Base-by-base conservation (phyloP, 30 jellyfish, hydroid and myxozoan genomes). In the Euphysa ruthae region DNA sequence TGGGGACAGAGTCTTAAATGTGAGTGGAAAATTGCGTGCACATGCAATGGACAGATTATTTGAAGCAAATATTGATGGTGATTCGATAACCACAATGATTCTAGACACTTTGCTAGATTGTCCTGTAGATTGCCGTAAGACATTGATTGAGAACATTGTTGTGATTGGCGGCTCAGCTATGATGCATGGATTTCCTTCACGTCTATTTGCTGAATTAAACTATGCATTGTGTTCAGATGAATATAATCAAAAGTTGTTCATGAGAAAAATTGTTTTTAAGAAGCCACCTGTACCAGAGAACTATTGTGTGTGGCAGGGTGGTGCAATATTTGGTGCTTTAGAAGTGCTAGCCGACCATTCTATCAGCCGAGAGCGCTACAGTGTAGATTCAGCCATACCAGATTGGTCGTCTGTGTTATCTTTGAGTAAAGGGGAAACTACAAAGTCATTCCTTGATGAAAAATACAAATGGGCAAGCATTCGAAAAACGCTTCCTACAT, bases 51-150 rank as follows among this genome's bases (percentile, higher is more conserved):
- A 80, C 63, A 46, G 60, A 21, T 50, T 88, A 42, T 88, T 88
- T 70, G 92, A 88, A 63, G 85, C 77, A 19, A 83, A 88, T 61
- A 82, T 73, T 13, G 97, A 88, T 42, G 94, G 77, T 22, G 65
- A 81, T 43, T 79, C 94, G 7, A 65, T 88, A 66, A 82, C 94
- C 12, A 70, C 94, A 0, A 35, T 61, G 20, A 69, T 88, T 18
- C 80, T 88, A 4, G 93, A 75, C 51, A 69, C 97, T 19, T 73
- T 88, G 6, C 54, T 58, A 66, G 78, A 82, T 77, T 88, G 94
- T 15, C 97, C 97, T 7, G 75, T 88, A 23, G 97, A 88, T 61
- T 88, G 97, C 71, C 89, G 97, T 26, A 73, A 81, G 35, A 43
- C 52, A 6, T 38, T 88, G 76, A 66, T 84, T 35, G 84, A 88